Evolutionary conservation across 2,113 vertebrate species (phyloP).

Genomic region (Maccullochella peelii): DNA sequence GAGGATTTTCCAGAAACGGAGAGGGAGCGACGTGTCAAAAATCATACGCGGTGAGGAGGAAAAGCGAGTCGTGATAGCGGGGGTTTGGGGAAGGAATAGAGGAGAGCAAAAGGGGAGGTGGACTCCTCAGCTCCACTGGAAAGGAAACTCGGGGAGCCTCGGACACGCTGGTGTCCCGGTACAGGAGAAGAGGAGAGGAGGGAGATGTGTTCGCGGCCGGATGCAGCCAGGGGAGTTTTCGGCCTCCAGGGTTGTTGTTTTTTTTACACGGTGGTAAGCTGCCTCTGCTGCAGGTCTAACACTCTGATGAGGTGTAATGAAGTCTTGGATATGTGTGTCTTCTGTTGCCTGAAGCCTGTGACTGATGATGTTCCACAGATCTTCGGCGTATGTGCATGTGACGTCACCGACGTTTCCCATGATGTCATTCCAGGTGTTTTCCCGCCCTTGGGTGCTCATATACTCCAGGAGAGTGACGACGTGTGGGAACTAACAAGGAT

Average conservation of each 20-base stretch:
- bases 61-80: no score
- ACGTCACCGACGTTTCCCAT: conserved; percentile 34
- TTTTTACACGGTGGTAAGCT: background rate
- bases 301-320: background rate
- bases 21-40: background rate
- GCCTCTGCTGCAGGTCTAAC: background rate
- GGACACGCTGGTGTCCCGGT: background rate
- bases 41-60: background rate
- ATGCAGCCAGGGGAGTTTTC: background rate
- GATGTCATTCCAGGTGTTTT: conserved; percentile 50
- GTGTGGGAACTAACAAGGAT: background rate
- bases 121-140: background rate
- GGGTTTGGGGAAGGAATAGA: no score
- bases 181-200: background rate
- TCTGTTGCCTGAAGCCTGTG: background rate
- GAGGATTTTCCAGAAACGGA: background rate
- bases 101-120: background rate
- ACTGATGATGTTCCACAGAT: background rate
- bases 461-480: background rate
- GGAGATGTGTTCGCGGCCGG: background rate
- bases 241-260: background rate
- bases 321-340: background rate
- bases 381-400: background rate
- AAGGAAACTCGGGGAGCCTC: background rate
- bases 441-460: background rate